Conservation (phyloP, 2,797 vertebrate species). For the Catamblyrhynchus diadema region DNA sequence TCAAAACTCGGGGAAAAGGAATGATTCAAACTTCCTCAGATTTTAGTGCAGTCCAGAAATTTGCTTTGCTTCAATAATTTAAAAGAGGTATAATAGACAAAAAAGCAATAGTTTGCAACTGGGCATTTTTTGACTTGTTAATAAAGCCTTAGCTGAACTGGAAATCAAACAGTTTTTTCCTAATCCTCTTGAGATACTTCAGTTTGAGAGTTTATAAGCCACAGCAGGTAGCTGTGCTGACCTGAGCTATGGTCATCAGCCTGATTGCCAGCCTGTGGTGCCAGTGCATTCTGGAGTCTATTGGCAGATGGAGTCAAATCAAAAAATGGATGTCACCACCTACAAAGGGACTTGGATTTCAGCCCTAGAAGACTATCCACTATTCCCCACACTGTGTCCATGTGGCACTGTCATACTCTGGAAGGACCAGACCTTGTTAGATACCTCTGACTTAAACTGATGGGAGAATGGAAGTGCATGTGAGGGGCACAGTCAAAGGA, state of each 20-base stretch:
- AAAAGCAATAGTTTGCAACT: not conserved
- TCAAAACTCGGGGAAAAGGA: not conserved
- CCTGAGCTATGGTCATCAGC: not conserved
- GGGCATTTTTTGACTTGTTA: not conserved
- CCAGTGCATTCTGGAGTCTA: not conserved
- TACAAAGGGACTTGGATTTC: not conserved
- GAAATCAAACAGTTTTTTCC: not conserved
- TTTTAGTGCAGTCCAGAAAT: not conserved
- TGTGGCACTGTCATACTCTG: not conserved
- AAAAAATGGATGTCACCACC: not conserved
- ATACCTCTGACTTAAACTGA: not conserved
- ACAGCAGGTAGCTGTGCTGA: not conserved
- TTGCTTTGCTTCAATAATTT: not conserved
- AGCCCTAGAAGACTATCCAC: not conserved
- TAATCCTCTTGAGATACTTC: not conserved
- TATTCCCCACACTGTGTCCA: accelerated
- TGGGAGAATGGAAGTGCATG: not conserved
- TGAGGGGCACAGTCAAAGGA: not conserved
- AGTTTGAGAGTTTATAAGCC: not conserved
- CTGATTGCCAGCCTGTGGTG: not conserved
- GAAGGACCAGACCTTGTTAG: not conserved
- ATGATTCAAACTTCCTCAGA: not conserved
- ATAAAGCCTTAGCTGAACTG: not conserved
- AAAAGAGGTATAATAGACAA: not conserved
- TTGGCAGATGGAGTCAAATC: not conserved